phyloP scores from a whole-genome alignment of 2,888 invertebrate genomes.

The Oscheius sp. region DNA sequence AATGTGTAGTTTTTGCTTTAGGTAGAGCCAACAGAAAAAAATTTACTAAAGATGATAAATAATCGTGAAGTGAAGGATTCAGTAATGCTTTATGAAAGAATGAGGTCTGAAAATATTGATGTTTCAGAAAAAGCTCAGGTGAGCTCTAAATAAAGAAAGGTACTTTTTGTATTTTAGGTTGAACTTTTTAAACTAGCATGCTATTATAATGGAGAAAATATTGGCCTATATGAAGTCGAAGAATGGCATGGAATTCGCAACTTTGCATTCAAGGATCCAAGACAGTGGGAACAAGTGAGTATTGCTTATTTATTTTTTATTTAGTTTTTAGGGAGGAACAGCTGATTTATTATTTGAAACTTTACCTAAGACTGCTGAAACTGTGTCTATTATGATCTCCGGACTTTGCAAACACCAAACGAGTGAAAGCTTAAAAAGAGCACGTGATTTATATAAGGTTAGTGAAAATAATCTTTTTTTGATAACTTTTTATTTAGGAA shows the following conservation, averaged over 20 bases:
- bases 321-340: constrained; percentile 42
- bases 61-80: constrained; percentile 56
- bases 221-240: constrained; percentile 55
- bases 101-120: constrained; percentile 52
- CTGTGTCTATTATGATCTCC: constrained; percentile 59
- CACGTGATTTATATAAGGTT: constrained; percentile 45
- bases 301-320: not conserved
- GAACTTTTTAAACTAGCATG: constrained; percentile 58
- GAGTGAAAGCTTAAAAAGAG: constrained; percentile 34
- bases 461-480: constrained; percentile 4
- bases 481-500: constrained; percentile 19
- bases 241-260: constrained; percentile 64
- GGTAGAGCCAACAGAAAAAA: constrained; percentile 56
- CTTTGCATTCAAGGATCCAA: constrained; percentile 38
- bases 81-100: constrained; percentile 58
- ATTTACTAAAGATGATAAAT: constrained; percentile 50
- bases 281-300: constrained; percentile 44
- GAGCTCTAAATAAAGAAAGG: not conserved
- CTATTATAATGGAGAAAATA: constrained; percentile 62
- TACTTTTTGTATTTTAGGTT: constrained; percentile 28
- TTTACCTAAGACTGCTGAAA: constrained; percentile 52
- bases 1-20: constrained; percentile 5
- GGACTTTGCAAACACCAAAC: constrained; percentile 55
- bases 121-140: constrained; percentile 43
- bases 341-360: constrained; percentile 63